Evolutionary conservation across 2,888 invertebrate species (phyloP).

Genomic region (Allacma fusca): DNA sequence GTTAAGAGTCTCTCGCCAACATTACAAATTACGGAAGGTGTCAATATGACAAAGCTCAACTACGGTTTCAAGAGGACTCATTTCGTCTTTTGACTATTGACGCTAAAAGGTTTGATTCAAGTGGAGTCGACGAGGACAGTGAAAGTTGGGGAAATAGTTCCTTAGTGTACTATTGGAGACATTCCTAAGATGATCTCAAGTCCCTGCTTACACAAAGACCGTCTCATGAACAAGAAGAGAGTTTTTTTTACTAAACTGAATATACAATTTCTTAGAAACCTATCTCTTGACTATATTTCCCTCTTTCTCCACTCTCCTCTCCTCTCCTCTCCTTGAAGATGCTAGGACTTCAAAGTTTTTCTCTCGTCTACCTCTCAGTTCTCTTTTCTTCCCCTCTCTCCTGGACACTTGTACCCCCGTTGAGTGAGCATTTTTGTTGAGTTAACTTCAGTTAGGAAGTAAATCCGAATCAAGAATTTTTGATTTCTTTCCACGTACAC

Average conservation of each 20-base stretch:
- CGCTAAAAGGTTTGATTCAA: constrained; percentile 9
- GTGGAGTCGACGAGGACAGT: neutral
- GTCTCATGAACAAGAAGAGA: too few species aligned
- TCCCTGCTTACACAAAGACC: too few species aligned
- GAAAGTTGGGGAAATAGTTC: neutral
- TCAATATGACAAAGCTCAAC: constrained; percentile 29
- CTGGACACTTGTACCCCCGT: constrained; percentile 4
- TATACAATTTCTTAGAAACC: too few species aligned
- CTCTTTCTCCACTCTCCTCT: too few species aligned
- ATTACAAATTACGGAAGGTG: constrained; percentile 22
- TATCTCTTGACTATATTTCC: too few species aligned
- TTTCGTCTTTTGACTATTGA: neutral
- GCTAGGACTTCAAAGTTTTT: neutral
- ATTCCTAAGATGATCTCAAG: too few species aligned
- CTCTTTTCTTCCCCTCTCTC: neutral
- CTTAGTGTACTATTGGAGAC: too few species aligned
- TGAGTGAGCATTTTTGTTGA: neutral
- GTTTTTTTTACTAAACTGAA: too few species aligned
- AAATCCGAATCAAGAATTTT: constrained; percentile 8
- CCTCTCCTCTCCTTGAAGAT: too few species aligned
- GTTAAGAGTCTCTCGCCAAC: neutral
- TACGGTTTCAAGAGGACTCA: constrained; percentile 20
- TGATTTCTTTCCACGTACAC: neutral
- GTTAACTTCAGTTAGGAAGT: neutral
- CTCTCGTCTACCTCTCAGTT: neutral